A percentile compares a stretch with the other conserved stretches of the same genome.
phyloP scores from a whole-genome alignment of 2,113 vertebrate species.

The Nyctibius bracteatus region DNA sequence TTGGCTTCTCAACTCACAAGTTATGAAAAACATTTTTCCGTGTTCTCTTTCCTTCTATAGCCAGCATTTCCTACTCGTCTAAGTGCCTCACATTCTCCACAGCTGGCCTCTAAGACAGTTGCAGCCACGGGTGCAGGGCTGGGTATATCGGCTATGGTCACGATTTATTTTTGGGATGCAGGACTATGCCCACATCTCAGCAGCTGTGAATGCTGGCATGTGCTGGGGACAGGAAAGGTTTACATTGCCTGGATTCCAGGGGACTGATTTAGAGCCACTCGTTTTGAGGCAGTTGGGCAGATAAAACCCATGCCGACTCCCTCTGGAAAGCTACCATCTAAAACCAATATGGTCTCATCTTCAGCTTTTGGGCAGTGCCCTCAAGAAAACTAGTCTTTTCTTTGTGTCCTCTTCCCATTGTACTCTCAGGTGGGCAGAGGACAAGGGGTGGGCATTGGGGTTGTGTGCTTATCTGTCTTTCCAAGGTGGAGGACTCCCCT shows the following conservation, averaged over 20 bases:
- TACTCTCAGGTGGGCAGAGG: not conserved
- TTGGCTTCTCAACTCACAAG: not conserved
- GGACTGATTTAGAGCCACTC: not conserved
- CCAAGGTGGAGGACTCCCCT: not conserved
- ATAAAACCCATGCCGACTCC: not conserved
- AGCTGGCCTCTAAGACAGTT: slow-evolving; percentile 49
- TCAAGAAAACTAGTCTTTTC: not conserved
- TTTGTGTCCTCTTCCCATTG: not conserved
- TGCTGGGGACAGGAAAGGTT: slow-evolving; percentile 18
- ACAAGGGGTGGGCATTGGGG: accelerated
- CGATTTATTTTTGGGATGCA: slow-evolving; percentile 56
- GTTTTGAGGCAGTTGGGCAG: not conserved
- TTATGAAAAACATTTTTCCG: not conserved
- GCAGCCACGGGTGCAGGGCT: not conserved
- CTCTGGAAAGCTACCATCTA: not conserved
- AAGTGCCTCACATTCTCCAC: slow-evolving; percentile 38
- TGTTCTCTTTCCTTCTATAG: slow-evolving; percentile 37
- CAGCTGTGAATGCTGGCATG: slow-evolving; percentile 59
- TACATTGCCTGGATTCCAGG: slow-evolving; percentile 36
- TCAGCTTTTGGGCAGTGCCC: not conserved
- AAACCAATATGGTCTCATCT: not conserved
- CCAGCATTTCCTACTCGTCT: slow-evolving; percentile 9
- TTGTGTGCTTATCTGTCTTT: not conserved
- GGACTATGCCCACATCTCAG: slow-evolving; percentile 47
- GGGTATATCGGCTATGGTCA: not conserved